phyloP scores from a whole-genome alignment of 2,888 invertebrate species.

The Troglohyphantes excavatus region DNA sequence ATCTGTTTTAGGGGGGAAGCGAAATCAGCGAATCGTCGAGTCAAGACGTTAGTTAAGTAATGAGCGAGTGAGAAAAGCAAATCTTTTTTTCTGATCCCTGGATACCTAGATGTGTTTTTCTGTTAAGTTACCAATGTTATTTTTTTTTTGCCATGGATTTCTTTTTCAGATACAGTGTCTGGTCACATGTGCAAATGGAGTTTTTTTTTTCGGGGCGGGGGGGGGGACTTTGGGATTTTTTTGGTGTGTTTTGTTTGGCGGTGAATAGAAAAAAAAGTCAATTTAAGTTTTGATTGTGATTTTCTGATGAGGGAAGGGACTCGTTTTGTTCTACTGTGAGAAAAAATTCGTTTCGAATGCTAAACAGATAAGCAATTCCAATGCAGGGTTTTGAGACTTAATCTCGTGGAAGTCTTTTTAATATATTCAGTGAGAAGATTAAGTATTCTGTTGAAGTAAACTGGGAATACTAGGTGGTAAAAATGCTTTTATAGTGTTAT shows the following conservation, averaged over 20 bases:
- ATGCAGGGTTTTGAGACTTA: background rate
- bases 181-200: background rate
- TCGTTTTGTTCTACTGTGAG: background rate
- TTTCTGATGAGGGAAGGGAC: conserved; percentile 7
- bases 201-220: background rate
- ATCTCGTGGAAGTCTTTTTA: background rate
- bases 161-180: background rate
- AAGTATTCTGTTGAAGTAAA: background rate
- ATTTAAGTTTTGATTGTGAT: conserved; percentile 33
- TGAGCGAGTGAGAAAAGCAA: conserved; percentile 47
- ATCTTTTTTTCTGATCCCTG: conserved; percentile 32
- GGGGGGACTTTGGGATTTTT: background rate
- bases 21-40: conserved; percentile 55
- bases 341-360: background rate
- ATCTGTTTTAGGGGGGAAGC: conserved; percentile 54
- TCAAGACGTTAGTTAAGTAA: conserved; percentile 66
- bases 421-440: background rate
- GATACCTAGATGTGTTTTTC: background rate
- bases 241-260: background rate
- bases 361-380: background rate
- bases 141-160: background rate
- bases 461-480: too few species aligned
- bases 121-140: background rate
- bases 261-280: conserved; percentile 22
- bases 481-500: too few species aligned